phyloP scores from a whole-genome alignment of 2,113 vertebrate genomes.

The Dasypus novemcinctus region DNA sequence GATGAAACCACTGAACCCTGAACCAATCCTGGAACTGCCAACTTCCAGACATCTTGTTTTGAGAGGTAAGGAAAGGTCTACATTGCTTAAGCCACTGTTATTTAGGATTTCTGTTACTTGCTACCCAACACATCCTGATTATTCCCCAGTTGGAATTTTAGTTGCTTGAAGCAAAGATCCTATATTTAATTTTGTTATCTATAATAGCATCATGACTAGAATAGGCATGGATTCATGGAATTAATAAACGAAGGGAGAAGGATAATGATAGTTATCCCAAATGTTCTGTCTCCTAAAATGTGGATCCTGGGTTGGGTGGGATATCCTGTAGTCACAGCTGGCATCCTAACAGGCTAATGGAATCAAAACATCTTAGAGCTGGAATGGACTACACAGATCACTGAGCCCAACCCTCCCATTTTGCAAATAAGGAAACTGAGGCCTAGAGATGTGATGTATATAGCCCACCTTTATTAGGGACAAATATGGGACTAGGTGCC shows the following conservation, averaged over 20 bases:
- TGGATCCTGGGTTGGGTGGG: neutral
- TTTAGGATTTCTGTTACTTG: neutral
- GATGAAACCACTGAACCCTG: neutral
- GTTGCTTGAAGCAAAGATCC: neutral
- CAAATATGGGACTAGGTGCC: neutral
- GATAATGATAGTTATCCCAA: neutral
- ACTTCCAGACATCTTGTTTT: neutral
- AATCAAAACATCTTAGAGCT: neutral
- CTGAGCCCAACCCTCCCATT: neutral
- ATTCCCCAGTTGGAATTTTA: neutral
- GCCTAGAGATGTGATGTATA: neutral
- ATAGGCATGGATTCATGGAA: neutral
- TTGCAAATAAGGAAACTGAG: neutral
- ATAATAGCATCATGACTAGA: neutral
- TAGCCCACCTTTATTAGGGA: neutral
- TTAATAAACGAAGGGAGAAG: neutral
- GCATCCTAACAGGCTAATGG: neutral
- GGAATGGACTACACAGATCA: neutral
- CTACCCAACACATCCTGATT: neutral
- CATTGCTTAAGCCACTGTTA: neutral
- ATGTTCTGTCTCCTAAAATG: neutral
- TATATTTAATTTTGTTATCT: neutral
- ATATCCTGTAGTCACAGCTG: neutral
- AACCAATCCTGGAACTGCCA: neutral
- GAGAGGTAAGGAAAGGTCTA: neutral